These are phyloP conservation scores for Buceros bicornis DNA, from an alignment of 2,797 vertebrate species.

Conservation along the genomic window DNA sequence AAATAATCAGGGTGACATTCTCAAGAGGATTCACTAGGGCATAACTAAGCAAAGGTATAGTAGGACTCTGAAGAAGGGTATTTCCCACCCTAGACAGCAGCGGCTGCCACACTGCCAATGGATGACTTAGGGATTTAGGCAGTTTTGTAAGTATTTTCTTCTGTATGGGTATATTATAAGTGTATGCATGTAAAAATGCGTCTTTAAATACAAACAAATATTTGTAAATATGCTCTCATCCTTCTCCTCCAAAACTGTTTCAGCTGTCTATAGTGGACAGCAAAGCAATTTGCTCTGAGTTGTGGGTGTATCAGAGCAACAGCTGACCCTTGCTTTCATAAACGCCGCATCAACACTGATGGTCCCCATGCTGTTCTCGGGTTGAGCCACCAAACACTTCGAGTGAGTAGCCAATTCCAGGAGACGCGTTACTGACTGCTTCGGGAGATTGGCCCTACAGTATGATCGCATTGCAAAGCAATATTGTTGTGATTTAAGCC, in stretches of 20 bases:
- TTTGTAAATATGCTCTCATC: background rate
- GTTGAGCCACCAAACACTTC: background rate
- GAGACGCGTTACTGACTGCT: background rate
- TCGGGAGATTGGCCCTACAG: background rate
- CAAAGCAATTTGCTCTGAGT: background rate
- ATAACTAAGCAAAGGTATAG: background rate
- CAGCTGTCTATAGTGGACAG: background rate
- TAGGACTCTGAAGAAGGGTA: background rate
- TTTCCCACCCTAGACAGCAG: background rate
- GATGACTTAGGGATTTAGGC: background rate
- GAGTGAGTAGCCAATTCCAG: background rate
- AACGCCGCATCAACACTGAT: fast-evolving
- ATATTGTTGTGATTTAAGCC: background rate
- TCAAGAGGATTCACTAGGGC: background rate
- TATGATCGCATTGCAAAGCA: background rate
- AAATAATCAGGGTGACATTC: background rate
- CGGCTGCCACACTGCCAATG: background rate
- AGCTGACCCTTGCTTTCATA: background rate
- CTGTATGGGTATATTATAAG: background rate
- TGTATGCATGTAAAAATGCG: background rate
- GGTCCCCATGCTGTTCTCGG: background rate
- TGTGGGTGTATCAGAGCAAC: background rate
- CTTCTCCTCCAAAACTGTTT: background rate
- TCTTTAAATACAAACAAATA: background rate
- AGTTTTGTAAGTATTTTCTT: background rate